A percentile compares a stretch with the other conserved stretches of the same genome.
These are phyloP conservation scores for Campylomormyrus tamandua DNA, from an alignment of 2,113 vertebrate genomes.

Conservation along the genomic window DNA sequence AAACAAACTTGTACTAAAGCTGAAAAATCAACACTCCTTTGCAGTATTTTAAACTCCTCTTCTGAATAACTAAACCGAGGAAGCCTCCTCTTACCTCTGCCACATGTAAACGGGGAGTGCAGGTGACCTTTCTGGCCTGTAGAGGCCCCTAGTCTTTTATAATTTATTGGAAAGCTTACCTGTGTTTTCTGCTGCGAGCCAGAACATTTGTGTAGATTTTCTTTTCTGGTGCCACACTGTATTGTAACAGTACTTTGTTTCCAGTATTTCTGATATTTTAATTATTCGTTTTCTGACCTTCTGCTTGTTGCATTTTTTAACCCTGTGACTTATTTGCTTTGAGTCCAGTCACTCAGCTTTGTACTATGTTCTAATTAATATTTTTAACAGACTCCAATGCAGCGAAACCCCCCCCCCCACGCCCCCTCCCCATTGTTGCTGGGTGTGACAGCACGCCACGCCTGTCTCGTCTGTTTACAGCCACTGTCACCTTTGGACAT, in stretches of 20 bases:
- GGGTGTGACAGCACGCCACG: constrained; percentile 16
- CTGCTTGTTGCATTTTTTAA: not conserved
- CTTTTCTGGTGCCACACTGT: constrained; percentile 5
- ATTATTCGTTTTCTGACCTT: not conserved
- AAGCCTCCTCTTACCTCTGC: not conserved
- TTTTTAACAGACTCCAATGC: constrained; percentile 43
- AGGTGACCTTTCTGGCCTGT: not conserved
- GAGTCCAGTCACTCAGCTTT: not conserved
- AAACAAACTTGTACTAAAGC: not conserved
- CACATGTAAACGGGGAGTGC: not conserved
- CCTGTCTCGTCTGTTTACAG: constrained; percentile 18
- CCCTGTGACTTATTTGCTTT: not conserved
- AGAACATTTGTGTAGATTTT: not conserved
- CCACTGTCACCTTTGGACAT: not conserved
- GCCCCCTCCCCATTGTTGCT: not conserved
- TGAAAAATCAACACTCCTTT: not conserved
- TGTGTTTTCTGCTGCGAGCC: not conserved
- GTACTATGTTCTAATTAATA: not conserved
- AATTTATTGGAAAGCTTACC: constrained; percentile 4
- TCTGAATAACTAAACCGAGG: not conserved
- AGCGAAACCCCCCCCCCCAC: not conserved
- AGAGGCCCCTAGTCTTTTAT: not conserved
- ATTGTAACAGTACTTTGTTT: not conserved
- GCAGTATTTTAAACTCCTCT: not conserved
- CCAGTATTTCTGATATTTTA: not conserved